Evolutionary conservation across 2,888 invertebrate genomes (phyloP).

Genomic region (Falcaria lacertinaria): DNA sequence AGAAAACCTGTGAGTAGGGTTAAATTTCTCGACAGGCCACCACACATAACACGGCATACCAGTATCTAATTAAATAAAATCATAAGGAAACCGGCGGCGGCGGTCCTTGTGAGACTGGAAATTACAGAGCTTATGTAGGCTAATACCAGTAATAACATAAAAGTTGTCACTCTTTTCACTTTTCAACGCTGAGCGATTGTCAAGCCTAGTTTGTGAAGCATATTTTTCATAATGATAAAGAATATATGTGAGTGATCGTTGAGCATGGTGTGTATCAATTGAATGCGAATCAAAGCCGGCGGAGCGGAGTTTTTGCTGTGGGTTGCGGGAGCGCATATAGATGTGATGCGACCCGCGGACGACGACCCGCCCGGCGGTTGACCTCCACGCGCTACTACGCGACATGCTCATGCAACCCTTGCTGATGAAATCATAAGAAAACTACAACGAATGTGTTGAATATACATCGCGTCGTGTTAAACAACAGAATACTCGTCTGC

Average conservation of each 20-base stretch:
- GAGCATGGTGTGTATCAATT: too few relatives aligned
- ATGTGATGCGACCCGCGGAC: conserved; percentile 49
- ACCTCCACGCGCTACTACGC: conserved; percentile 33
- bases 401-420: conserved; percentile 5
- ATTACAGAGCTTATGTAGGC: not conserved
- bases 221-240: too few relatives aligned
- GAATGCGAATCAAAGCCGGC: conserved; percentile 31
- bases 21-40: conserved; percentile 6
- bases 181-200: too few relatives aligned
- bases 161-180: conserved; percentile 8
- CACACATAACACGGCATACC: conserved; percentile 18
- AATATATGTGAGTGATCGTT: too few relatives aligned
- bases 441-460: too few relatives aligned
- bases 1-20: conserved; percentile 29
- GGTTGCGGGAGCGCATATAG: conserved; percentile 56
- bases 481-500: too few relatives aligned
- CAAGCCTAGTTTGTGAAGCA: too few relatives aligned
- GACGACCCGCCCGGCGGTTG: conserved; percentile 67
- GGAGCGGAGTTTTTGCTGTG: conserved; percentile 52
- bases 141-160: not conserved
- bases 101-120: conserved; percentile 8
- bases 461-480: too few relatives aligned
- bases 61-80: conserved; percentile 40
- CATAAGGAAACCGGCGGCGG: conserved; percentile 12
- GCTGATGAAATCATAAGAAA: conserved; percentile 7